Percentiles rank a stretch among this genome's conserved stretches.
Conservation (phyloP, 2,113 vertebrate species). For the Menura novaehollandiae region DNA sequence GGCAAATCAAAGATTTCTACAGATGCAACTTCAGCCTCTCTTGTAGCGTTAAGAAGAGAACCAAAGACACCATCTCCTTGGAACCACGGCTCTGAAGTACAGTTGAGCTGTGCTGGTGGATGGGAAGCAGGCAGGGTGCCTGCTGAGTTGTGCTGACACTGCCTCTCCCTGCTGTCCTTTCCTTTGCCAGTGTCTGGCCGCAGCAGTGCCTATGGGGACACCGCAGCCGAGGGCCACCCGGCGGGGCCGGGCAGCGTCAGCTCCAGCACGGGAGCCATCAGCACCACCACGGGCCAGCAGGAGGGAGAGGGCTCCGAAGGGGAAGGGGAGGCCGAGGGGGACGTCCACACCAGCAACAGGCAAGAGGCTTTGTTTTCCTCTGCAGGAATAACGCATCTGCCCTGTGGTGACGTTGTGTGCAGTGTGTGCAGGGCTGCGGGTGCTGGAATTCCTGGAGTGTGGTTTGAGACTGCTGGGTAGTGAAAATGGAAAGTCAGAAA, state of each 20-base stretch:
- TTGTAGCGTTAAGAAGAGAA: neutral
- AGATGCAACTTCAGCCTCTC: neutral
- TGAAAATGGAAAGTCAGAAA: neutral
- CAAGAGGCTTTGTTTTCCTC: constrained; percentile 22
- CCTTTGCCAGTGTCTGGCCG: constrained; percentile 86
- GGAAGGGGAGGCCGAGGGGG: constrained; percentile 90
- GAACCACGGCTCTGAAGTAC: rapidly evolving
- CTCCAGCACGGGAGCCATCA: constrained; percentile 97
- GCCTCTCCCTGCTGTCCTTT: neutral
- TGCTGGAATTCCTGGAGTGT: neutral
- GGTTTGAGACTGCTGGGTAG: neutral
- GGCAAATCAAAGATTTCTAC: neutral
- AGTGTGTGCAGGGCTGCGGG: neutral
- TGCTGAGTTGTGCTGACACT: rapidly evolving
- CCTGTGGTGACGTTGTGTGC: neutral
- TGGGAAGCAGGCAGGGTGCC: neutral
- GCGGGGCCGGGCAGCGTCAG: constrained; percentile 94
- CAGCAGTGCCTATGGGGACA: constrained; percentile 96
- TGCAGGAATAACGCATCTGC: rapidly evolving
- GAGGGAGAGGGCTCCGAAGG: constrained; percentile 94
- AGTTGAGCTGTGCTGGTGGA: neutral
- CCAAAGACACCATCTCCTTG: neutral
- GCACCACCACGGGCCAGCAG: constrained; percentile 93
- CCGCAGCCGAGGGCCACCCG: constrained; percentile 87
- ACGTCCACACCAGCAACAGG: constrained; percentile 95